Conservation (phyloP, 2,888 invertebrate genomes). For the Agrochola circellaris region DNA sequence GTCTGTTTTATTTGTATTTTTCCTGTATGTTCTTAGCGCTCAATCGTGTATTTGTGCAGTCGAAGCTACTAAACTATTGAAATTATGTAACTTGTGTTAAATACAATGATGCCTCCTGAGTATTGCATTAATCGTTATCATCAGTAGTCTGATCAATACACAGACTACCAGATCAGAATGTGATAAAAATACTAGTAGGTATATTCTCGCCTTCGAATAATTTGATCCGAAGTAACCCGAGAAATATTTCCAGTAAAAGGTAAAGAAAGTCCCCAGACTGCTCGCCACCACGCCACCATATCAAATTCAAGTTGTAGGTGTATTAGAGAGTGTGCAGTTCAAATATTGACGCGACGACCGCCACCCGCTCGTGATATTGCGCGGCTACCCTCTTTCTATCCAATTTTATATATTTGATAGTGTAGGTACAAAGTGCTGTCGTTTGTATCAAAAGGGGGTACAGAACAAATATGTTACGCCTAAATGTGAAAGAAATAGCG, state of each 20-base stretch:
- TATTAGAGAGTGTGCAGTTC: conserved; percentile 63
- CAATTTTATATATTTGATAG: conserved; percentile 65
- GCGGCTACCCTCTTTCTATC: conserved; percentile 46
- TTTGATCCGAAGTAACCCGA: not conserved
- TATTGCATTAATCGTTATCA: not conserved
- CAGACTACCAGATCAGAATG: not conserved
- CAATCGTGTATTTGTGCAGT: not conserved
- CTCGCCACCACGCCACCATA: conserved; percentile 24
- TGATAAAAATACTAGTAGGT: not conserved
- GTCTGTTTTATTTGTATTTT: not conserved
- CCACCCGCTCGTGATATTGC: conserved; percentile 59
- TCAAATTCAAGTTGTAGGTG: conserved; percentile 57
- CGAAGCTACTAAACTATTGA: not conserved
- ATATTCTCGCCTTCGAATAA: not conserved
- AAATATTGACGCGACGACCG: conserved; percentile 63
- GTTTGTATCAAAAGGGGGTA: conserved; percentile 8
- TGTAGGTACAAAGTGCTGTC: conserved; percentile 24
- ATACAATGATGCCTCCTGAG: not conserved
- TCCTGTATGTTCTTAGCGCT: not conserved
- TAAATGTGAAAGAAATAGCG: not conserved
- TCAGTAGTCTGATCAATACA: not conserved
- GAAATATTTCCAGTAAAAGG: not conserved
- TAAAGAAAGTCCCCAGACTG: conserved; percentile 20
- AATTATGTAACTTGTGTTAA: not conserved
- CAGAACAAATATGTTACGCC: conserved; percentile 29